Evolutionary conservation across 2,888 invertebrate genomes (phyloP).

Genomic region (Agrypnus murinus): DNA sequence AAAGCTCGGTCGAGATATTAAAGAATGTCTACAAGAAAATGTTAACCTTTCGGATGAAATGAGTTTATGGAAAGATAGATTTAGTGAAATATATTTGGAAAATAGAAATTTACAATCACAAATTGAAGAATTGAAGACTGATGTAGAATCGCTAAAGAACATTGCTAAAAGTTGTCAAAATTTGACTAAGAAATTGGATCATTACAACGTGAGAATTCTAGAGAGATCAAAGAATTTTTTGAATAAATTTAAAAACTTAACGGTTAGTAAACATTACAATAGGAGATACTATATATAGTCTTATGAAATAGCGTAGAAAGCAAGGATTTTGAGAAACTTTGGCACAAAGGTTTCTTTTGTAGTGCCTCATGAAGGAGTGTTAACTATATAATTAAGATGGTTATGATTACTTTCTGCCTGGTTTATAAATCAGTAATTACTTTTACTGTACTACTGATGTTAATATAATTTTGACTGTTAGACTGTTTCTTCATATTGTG

Average conservation of each 20-base stretch:
- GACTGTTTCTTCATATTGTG: no score
- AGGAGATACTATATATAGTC: no score
- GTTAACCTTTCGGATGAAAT: constrained; percentile 8
- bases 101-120: constrained; percentile 31
- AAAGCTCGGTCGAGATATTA: constrained; percentile 9
- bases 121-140: not conserved
- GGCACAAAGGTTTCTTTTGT: no score
- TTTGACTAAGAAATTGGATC: constrained; percentile 14
- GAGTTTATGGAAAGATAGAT: constrained; percentile 37
- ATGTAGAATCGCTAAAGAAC: constrained; percentile 2
- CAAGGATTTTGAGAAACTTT: no score
- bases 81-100: constrained; percentile 28
- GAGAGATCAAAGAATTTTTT: constrained; percentile 24
- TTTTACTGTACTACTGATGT: no score
- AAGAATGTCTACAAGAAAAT: constrained; percentile 1
- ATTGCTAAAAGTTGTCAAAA: constrained; percentile 6
- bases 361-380: no score
- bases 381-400: no score
- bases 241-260: not conserved
- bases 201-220: not conserved
- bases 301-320: no score
- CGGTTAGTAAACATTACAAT: no score
- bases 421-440: no score
- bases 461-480: no score
- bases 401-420: no score